Evolutionary conservation across 2,113 vertebrate genomes (phyloP).

Genomic region (Furnarius figulus): DNA sequence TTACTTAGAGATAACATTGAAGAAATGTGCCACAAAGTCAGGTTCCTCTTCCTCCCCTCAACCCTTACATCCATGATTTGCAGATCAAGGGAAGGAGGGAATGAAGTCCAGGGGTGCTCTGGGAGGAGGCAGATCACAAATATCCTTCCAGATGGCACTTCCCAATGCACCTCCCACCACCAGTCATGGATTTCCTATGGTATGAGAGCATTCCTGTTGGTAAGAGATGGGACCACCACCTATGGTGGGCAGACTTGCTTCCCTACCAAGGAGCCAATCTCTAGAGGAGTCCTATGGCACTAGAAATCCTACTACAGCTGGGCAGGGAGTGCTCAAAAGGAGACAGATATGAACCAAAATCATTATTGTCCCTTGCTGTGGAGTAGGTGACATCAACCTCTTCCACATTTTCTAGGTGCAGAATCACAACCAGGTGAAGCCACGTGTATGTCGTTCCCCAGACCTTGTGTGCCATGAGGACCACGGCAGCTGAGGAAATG

Average conservation of each 20-base stretch:
- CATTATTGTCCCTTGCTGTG: background rate
- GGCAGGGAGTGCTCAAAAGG: background rate
- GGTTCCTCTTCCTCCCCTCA: background rate
- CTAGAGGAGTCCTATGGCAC: background rate
- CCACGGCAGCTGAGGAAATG: background rate
- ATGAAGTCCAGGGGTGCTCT: background rate
- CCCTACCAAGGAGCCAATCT: background rate
- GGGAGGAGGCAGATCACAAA: background rate
- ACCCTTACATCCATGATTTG: background rate
- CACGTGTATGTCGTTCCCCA: background rate
- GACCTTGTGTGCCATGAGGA: background rate
- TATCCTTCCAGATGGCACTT: background rate
- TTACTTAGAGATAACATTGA: background rate
- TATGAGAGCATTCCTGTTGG: background rate
- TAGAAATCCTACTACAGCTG: background rate
- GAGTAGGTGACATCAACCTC: background rate
- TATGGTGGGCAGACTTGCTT: fast-evolving
- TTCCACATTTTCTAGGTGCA: background rate
- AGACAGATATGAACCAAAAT: background rate
- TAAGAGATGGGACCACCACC: background rate
- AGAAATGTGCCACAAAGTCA: background rate
- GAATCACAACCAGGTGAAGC: background rate
- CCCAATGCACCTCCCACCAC: background rate
- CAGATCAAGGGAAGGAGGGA: background rate
- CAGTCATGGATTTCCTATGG: background rate